These are phyloP conservation scores for Zaprionus bogoriensis DNA, from an alignment of 2,888 invertebrate species.

Conservation along the genomic window DNA sequence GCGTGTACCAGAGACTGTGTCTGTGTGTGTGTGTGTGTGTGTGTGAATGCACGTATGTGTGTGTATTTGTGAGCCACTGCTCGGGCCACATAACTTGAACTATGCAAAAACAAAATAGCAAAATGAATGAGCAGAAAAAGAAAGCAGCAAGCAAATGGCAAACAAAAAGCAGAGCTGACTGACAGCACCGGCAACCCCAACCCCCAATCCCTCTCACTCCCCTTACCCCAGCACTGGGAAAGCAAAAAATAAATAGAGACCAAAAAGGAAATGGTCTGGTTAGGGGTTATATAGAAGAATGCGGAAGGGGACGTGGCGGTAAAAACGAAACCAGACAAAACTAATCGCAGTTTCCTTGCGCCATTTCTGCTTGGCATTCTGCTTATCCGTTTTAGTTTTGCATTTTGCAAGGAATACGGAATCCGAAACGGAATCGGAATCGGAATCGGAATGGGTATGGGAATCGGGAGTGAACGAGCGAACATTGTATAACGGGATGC, in stretches of 20 bases:
- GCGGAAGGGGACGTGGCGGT: neutral
- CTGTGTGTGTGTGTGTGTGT: conserved; percentile 6
- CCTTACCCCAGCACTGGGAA: no score
- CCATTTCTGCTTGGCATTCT: conserved; percentile 25
- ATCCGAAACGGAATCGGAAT: neutral
- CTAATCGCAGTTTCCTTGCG: conserved; percentile 52
- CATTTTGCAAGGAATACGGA: conserved; percentile 15
- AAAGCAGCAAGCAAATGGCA: conserved; percentile 13
- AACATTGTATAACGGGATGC: no score
- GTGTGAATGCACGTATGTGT: conserved; percentile 16
- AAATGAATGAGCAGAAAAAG: conserved; percentile 29
- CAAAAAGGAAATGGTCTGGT: neutral
- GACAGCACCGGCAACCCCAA: conserved; percentile 44
- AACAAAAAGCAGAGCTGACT: conserved; percentile 44
- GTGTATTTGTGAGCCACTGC: no score
- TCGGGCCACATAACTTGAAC: conserved; percentile 62
- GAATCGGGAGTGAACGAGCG: neutral
- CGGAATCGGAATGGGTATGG: neutral
- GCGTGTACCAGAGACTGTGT: neutral
- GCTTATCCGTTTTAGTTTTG: conserved; percentile 36
- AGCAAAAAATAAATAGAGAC: neutral
- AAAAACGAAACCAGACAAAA: conserved; percentile 35
- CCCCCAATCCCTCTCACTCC: no score
- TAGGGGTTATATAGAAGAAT: neutral
- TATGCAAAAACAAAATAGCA: conserved; percentile 55